Percentiles rank a stretch among this genome's conserved stretches.
phyloP scores from a whole-genome alignment of 37 sponge, comb jelly and placozoan species.

The Oopsacas minuta region DNA sequence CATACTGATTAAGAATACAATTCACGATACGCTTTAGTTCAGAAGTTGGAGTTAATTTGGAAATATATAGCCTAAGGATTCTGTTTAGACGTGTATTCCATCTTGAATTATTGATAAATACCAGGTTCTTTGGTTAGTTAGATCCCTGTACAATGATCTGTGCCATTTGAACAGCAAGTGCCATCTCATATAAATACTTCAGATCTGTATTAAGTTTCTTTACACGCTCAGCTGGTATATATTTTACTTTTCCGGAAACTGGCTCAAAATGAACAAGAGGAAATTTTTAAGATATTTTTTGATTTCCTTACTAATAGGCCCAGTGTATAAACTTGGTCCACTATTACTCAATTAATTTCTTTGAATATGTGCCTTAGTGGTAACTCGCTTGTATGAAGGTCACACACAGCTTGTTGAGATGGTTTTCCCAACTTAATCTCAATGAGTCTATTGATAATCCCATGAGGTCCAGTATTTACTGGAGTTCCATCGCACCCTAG shows the following conservation, averaged over 20 bases:
- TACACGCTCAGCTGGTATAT: neutral
- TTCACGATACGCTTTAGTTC: no score
- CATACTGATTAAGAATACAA: no score
- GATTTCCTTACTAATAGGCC: neutral
- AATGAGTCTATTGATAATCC: neutral
- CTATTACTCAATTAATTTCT: neutral
- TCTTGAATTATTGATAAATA: no score
- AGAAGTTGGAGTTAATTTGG: no score
- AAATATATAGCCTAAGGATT: no score
- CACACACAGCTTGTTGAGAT: neutral
- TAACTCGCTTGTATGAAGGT: neutral
- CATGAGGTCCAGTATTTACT: neutral
- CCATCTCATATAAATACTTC: neutral
- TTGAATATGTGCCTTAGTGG: neutral
- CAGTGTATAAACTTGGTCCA: neutral
- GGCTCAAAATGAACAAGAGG: neutral
- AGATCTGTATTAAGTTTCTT: neutral
- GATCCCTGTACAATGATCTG: no score
- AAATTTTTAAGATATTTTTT: neutral
- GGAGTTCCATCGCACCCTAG: neutral
- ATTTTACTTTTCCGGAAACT: neutral
- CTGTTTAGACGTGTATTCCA: no score
- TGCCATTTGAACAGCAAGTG: neutral
- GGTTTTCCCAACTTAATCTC: neutral
- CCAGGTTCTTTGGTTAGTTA: no score